Conservation (phyloP, 1,140 invertebrate genomes). For the roundworm (Caenorhabditis elegans) region DNA sequence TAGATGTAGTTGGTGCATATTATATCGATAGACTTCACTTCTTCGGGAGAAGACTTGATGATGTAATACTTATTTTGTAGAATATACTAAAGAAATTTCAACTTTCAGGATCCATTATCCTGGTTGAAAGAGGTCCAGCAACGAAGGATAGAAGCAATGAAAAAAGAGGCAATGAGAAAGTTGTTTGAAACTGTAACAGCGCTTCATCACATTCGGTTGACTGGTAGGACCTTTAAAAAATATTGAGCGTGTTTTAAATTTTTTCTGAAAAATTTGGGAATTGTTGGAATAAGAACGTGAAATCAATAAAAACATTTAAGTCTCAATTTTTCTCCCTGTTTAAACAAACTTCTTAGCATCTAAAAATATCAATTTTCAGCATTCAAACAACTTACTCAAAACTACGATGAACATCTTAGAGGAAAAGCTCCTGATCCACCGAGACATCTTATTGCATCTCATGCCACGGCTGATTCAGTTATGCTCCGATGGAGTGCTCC, state of each 20-base stretch:
- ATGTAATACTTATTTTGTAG: slow-evolving; percentile 48
- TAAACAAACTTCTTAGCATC: no score
- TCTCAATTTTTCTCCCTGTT: no score
- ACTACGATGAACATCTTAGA: slow-evolving; percentile 18
- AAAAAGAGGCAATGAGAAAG: slow-evolving; percentile 65
- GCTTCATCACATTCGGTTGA: slow-evolving; percentile 58
- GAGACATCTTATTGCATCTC: slow-evolving; percentile 57
- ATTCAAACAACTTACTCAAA: slow-evolving; percentile 39
- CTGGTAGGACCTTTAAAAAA: not conserved
- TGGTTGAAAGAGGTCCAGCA: slow-evolving; percentile 66
- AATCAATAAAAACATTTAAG: no score
- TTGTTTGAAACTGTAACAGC: slow-evolving; percentile 65
- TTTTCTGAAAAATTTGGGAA: no score
- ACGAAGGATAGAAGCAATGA: slow-evolving; percentile 65
- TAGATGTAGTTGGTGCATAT: slow-evolving; percentile 65
- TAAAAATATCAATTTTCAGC: not conserved
- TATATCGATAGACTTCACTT: slow-evolving; percentile 65
- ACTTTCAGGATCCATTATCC: slow-evolving; percentile 59
- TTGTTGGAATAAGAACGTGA: no score
- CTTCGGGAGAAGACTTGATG: slow-evolving; percentile 62
- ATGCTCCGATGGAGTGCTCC: slow-evolving; percentile 61
- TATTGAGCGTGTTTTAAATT: no score
- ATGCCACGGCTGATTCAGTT: slow-evolving; percentile 65
- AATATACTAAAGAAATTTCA: not conserved
- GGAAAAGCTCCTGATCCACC: slow-evolving; percentile 53